A percentile compares a stretch with the other conserved stretches of the same genome.
These are phyloP conservation scores for Cryptops parisi DNA, from an alignment of 2,888 invertebrate genomes.

Conservation along the genomic window DNA sequence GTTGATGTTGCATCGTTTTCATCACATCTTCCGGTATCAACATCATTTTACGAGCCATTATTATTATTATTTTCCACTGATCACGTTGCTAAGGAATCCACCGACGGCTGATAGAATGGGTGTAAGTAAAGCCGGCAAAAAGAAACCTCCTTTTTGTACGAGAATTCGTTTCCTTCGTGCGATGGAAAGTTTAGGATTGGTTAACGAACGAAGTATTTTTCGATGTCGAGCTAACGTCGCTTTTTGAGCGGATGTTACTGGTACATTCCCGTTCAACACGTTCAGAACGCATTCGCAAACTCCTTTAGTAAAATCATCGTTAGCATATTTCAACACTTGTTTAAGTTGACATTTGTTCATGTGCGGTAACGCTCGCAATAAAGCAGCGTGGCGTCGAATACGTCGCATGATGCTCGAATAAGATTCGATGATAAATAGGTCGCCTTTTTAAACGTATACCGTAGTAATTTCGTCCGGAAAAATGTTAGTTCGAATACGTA, in stretches of 20 bases:
- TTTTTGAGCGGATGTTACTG: neutral
- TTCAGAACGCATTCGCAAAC: neutral
- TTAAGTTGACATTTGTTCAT: neutral
- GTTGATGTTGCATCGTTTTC: neutral
- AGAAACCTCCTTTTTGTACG: no score
- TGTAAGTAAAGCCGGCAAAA: no score
- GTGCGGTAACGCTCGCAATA: neutral
- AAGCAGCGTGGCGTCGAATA: neutral
- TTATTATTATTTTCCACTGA: neutral
- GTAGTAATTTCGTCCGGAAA: neutral
- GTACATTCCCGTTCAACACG: neutral
- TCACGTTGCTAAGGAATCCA: no score
- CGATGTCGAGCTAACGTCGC: no score
- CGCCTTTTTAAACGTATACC: neutral
- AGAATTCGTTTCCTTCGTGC: no score
- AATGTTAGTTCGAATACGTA: neutral
- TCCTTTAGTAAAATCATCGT: neutral
- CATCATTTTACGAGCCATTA: neutral
- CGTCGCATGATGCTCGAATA: neutral
- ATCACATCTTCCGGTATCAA: neutral
- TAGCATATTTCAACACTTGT: neutral
- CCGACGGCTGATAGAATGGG: no score
- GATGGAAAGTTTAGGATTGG: no score
- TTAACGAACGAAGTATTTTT: no score
- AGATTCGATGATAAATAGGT: neutral